Evolutionary conservation across 2,888 invertebrate genomes (phyloP).

Genomic region (Lamellibrachia satsuma): DNA sequence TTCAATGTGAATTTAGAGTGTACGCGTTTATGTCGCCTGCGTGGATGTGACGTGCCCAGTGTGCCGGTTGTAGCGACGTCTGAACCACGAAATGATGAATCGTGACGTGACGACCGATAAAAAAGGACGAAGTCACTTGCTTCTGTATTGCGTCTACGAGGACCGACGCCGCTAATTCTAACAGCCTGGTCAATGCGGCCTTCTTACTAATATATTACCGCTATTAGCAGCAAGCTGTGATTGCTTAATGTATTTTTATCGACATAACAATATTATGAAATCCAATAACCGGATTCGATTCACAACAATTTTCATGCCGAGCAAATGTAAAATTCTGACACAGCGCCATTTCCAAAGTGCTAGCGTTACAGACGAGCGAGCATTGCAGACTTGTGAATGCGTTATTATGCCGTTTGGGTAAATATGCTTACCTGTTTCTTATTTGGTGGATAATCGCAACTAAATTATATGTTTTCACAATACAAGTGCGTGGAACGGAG

Average conservation of each 20-base stretch:
- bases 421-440: background rate
- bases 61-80: background rate
- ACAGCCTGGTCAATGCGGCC: background rate
- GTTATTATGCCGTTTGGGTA: background rate
- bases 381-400: background rate
- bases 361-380: background rate
- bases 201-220: background rate
- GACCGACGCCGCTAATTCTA: background rate
- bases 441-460: background rate
- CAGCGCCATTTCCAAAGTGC: background rate
- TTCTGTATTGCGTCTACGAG: background rate
- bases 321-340: background rate
- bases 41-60: background rate
- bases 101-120: background rate
- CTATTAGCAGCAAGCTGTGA: background rate
- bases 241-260: background rate
- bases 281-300: background rate
- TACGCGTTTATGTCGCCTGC: background rate
- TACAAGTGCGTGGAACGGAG: slow-evolving; percentile 10
- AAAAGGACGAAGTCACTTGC: slow-evolving; percentile 11
- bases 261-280: background rate
- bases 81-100: background rate
- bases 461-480: slow-evolving; percentile 6
- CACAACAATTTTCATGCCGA: background rate
- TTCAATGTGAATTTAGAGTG: background rate